Conservation (phyloP, 2,113 vertebrate species). For the Agapornis roseicollis region DNA sequence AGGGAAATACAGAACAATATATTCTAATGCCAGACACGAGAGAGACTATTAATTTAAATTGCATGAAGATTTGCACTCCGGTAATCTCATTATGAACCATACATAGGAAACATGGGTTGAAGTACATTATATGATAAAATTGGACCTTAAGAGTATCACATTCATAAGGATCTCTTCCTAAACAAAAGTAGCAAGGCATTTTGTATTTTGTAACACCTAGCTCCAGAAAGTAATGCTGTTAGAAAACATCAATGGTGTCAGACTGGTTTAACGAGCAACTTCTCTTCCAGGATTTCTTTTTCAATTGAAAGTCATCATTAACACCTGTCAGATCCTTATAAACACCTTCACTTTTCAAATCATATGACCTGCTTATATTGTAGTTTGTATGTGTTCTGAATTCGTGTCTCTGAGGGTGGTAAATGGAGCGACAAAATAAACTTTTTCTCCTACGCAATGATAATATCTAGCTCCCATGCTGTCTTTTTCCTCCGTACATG, state of each 20-base stretch:
- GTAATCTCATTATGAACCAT: conserved; percentile 35
- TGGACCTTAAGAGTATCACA: not conserved
- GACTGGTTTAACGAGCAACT: not conserved
- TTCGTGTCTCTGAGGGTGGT: not conserved
- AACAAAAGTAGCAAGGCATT: not conserved
- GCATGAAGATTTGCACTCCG: conserved; percentile 1
- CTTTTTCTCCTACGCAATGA: not conserved
- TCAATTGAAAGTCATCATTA: conserved; percentile 6
- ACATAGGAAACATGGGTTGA: not conserved
- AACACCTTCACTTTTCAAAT: not conserved
- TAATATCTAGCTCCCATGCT: not conserved
- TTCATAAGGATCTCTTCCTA: not conserved
- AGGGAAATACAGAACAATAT: conserved; percentile 27
- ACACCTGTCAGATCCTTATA: not conserved
- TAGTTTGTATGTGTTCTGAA: not conserved
- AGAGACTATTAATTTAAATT: conserved; percentile 34
- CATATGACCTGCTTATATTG: not conserved
- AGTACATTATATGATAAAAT: not conserved
- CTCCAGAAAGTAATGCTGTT: not conserved
- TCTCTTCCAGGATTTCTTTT: conserved; percentile 20
- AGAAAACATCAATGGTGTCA: not conserved
- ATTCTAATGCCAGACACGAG: not conserved
- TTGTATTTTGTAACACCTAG: not conserved
- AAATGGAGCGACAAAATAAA: not conserved
- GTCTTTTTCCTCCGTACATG: not conserved